Percentiles rank a stretch among this genome's conserved stretches.
Conservation (phyloP, 2,113 vertebrate genomes). For the Apaloderma vittatum region DNA sequence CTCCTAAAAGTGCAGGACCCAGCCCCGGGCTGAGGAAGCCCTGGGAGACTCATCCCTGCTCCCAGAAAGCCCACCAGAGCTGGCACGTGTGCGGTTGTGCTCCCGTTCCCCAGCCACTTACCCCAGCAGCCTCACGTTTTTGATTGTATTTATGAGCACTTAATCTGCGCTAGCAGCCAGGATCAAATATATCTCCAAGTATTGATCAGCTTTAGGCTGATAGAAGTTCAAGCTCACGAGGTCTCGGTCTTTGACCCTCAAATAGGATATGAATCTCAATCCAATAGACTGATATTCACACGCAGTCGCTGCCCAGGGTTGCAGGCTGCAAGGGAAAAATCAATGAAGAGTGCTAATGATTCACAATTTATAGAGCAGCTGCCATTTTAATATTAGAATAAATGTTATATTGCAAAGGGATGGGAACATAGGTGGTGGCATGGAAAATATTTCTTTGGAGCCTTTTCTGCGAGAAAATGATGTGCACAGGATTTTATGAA, state of each 20-base stretch:
- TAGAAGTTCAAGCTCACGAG: conserved; percentile 82
- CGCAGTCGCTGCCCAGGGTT: conserved; percentile 45
- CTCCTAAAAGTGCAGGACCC: not conserved
- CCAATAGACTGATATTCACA: conserved; percentile 89
- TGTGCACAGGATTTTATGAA: conserved; percentile 80
- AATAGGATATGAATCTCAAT: conserved; percentile 99
- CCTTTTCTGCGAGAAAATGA: conserved; percentile 82
- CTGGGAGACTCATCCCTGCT: not conserved
- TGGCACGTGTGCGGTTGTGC: not conserved
- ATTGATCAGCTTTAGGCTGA: conserved; percentile 91
- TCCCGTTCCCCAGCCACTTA: not conserved
- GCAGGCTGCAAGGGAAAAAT: conserved; percentile 76
- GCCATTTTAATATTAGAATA: conserved; percentile 93
- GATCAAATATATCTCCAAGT: conserved; percentile 85
- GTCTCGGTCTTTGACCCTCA: conserved; percentile 95
- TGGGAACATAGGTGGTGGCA: conserved; percentile 77
- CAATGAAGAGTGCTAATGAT: conserved; percentile 89
- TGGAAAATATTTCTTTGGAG: conserved; percentile 84
- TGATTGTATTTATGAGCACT: conserved; percentile 87
- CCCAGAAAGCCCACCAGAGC: not conserved
- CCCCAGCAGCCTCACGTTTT: conserved; percentile 12
- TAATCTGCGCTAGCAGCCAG: conserved; percentile 80
- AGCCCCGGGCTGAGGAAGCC: not conserved
- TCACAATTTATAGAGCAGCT: conserved; percentile 92
- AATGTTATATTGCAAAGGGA: conserved; percentile 80